Conservation (phyloP, 1,140 invertebrate species). For the Macrobrachium nipponense region DNA sequence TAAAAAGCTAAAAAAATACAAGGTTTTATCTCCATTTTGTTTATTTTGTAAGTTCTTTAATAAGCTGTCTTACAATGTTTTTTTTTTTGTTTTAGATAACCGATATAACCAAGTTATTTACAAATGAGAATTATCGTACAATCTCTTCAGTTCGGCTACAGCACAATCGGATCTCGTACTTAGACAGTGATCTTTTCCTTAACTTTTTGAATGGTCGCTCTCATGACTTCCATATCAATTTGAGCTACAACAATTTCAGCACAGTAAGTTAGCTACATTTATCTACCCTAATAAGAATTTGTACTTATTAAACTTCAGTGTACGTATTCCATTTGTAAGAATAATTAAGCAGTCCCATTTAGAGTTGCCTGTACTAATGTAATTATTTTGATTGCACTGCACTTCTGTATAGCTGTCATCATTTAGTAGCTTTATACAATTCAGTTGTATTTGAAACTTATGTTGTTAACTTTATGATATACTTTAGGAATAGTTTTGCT, state of each 20-base stretch:
- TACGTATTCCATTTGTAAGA: neutral
- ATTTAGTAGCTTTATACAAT: too few species aligned
- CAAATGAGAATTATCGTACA: slow-evolving; percentile 17
- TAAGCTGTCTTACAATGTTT: neutral
- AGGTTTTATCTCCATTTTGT: too few species aligned
- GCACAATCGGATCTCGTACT: slow-evolving; percentile 38
- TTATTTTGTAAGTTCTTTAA: neutral
- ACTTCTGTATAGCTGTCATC: too few species aligned
- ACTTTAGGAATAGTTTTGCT: neutral
- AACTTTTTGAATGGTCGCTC: slow-evolving; percentile 22
- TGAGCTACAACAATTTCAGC: slow-evolving; percentile 33
- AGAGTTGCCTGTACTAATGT: too few species aligned
- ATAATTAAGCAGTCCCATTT: neutral
- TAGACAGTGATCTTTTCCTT: slow-evolving; percentile 36
- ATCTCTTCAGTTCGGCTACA: slow-evolving; percentile 28
- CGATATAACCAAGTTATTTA: slow-evolving; percentile 48
- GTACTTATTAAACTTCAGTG: neutral
- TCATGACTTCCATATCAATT: slow-evolving; percentile 38
- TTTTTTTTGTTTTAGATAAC: slow-evolving; percentile 25
- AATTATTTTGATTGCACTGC: too few species aligned
- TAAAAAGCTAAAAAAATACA: neutral
- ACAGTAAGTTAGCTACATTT: slow-evolving; percentile 26
- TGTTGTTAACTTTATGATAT: neutral
- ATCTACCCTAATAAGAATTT: neutral
- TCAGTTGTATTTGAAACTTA: neutral